These are phyloP conservation scores for Coelopa frigida DNA, from an alignment of 1,140 invertebrate genomes.

Conservation along the genomic window DNA sequence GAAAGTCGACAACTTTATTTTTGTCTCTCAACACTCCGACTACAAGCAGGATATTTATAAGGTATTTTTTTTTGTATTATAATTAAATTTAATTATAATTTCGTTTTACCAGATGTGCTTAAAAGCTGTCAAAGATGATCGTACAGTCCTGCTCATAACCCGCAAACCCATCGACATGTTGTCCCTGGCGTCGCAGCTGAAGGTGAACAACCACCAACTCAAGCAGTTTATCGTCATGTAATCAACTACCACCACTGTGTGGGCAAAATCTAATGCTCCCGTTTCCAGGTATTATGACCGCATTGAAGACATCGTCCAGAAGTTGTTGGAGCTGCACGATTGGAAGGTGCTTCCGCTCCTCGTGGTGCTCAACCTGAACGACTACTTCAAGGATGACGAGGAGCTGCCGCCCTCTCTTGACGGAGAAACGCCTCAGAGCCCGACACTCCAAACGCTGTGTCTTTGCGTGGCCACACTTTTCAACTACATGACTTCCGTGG, in stretches of 20 bases:
- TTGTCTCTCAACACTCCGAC: no score
- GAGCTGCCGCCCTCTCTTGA: no score
- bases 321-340: constrained; percentile 6
- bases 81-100: background rate
- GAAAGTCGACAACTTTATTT: no score
- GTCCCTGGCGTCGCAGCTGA: background rate
- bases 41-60: background rate
- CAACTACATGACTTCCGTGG: no score
- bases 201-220: background rate
- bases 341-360: constrained; percentile 1
- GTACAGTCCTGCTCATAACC: background rate
- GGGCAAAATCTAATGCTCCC: background rate
- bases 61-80: background rate
- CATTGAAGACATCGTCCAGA: constrained; percentile 6
- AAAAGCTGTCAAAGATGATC: background rate
- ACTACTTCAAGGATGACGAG: background rate
- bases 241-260: background rate
- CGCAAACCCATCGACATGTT: background rate
- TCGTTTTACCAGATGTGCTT: constrained; percentile 1
- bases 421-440: no score
- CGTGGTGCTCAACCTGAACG: background rate
- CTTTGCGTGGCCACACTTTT: no score
- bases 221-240: constrained; percentile 7
- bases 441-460: no score
- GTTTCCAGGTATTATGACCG: background rate